Evolutionary conservation across 2,888 invertebrate genomes (phyloP), one percentile per base, ranked within the genome.

Genomic region (Amorpha juglandis): DNA sequence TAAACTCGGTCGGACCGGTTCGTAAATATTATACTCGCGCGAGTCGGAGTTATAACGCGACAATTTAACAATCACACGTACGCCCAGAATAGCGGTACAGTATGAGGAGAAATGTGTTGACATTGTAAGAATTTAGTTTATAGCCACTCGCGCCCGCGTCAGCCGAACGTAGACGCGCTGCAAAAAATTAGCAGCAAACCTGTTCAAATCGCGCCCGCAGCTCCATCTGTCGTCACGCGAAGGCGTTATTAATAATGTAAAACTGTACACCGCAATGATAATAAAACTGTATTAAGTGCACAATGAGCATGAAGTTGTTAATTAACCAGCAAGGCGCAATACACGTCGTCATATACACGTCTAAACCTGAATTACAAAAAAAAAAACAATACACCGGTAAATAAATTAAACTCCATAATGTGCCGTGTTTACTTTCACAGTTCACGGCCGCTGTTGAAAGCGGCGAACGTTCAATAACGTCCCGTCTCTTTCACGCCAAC

Each of bases 361-460:
- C 63, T 67, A 72, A 71, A 69, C 67, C 69, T 67, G 73, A 78
- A 75, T 76, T n/a, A n/a, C n/a, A n/a, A n/a, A n/a, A n/a, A 27
- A 27, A 27, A 80, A 78, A 78, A 80, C 69, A 80, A 78, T 75
- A 68, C 68, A 70, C 72, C 73, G 69, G 78, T 77, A 81, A 80
- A 79, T 79, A 78, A 84, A 79, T 81, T 79, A 82, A 75, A 80
- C 67, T 75, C 73, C 72, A 75, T 80, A 82, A 80, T 82, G 78
- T 77, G 75, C 81, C 80, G 74, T 87, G 89, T 89, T 89, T 87
- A 89, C 87, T 87, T 86, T 82, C 82, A 80, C 84, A 81, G 88
- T 89, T 89, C 88, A 90, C 81, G 89, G 88, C 81, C 89, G 82
- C 74, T 74, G 78, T 78, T 72, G 74, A 74, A 74, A 78, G 74